phyloP scores from a whole-genome alignment of 1,140 invertebrate species.

The Choristoneura fumiferana region DNA sequence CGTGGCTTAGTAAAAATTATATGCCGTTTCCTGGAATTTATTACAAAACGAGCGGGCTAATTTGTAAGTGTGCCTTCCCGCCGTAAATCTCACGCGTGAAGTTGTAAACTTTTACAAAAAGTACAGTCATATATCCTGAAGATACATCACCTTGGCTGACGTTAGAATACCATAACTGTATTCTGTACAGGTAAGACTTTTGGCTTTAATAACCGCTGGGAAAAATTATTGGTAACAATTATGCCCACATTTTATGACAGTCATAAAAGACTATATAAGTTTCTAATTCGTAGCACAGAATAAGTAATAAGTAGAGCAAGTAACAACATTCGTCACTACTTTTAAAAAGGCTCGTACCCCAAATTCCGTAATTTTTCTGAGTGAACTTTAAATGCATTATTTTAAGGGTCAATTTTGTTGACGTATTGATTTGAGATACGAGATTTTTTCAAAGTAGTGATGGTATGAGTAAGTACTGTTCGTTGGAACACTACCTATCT shows the following conservation, averaged over 20 bases:
- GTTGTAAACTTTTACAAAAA: constrained; percentile 48
- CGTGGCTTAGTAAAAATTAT: constrained; percentile 26
- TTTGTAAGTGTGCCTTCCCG: constrained; percentile 43
- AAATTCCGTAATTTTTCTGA: too few species aligned
- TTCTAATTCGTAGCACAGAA: too few species aligned
- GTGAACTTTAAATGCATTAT: too few species aligned
- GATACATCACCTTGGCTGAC: constrained; percentile 38
- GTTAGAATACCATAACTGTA: constrained; percentile 31
- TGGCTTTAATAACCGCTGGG: not conserved
- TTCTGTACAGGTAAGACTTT: not conserved
- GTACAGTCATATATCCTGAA: constrained; percentile 39
- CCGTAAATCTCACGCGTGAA: constrained; percentile 48
- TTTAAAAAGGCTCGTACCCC: too few species aligned
- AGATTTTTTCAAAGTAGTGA: too few species aligned
- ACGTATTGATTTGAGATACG: too few species aligned
- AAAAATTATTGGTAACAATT: not conserved
- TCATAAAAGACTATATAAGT: too few species aligned
- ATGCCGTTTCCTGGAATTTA: constrained; percentile 28
- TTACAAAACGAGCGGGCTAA: constrained; percentile 37
- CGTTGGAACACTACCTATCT: too few species aligned
- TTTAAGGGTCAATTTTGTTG: too few species aligned
- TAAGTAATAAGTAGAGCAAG: too few species aligned
- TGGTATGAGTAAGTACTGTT: too few species aligned
- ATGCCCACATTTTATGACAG: not conserved
- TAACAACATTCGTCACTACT: too few species aligned